Conservation (phyloP, 2,888 invertebrate species). For the Drosophila neutralis region DNA sequence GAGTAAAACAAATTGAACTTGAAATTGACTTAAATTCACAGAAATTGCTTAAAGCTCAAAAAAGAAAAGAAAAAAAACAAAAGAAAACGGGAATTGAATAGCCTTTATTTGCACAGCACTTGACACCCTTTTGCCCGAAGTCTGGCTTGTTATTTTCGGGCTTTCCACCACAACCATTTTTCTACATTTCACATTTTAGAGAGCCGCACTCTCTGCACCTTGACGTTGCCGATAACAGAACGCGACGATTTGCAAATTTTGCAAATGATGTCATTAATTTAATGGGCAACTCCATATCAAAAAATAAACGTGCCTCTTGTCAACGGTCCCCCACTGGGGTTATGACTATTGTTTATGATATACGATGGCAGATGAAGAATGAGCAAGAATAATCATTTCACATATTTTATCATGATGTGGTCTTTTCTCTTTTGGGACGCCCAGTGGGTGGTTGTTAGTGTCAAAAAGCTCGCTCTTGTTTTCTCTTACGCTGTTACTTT, state of each 20-base stretch:
- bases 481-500: conserved; percentile 66
- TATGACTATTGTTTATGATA: conserved; percentile 53
- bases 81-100: conserved; percentile 23
- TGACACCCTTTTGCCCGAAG: conserved; percentile 42
- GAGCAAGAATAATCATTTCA: conserved; percentile 23
- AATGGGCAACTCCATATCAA: conserved; percentile 11
- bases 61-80: neutral
- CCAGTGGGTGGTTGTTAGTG: neutral
- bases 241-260: conserved; percentile 68
- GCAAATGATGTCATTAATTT: conserved; percentile 65
- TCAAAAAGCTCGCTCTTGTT: conserved; percentile 55
- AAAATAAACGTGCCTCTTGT: conserved; percentile 7
- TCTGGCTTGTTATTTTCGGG: conserved; percentile 39
- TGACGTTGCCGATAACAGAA: conserved; percentile 48
- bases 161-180: conserved; percentile 23
- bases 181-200: conserved; percentile 34
- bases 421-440: neutral
- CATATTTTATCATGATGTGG: conserved; percentile 9
- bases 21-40: neutral
- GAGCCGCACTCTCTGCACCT: conserved; percentile 14
- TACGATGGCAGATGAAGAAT: conserved; percentile 27
- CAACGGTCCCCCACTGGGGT: conserved; percentile 6
- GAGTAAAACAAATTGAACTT: conserved; percentile 4
- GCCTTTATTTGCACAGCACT: conserved; percentile 32
- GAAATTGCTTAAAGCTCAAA: neutral